A percentile compares a stretch with the other conserved stretches of the same genome.
Conservation (phyloP, 2,888 invertebrate genomes). For the Cephus pygmeus region DNA sequence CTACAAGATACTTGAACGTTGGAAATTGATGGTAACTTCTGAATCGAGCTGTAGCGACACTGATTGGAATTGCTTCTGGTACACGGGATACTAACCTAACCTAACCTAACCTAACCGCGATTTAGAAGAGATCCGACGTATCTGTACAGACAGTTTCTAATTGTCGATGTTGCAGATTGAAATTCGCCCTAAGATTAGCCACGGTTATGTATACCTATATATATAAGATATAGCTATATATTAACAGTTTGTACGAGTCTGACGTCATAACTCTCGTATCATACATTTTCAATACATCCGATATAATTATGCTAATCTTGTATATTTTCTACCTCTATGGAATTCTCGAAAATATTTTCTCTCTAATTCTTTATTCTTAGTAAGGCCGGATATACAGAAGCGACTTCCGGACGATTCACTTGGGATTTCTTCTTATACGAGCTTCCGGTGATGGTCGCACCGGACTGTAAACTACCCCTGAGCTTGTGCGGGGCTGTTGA, state of each 20-base stretch:
- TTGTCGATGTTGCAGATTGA: neutral
- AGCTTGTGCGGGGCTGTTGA: conserved; percentile 23
- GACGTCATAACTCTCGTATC: neutral
- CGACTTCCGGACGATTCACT: neutral
- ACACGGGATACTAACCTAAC: neutral
- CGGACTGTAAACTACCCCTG: neutral
- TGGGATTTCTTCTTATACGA: neutral
- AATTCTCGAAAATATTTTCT: neutral
- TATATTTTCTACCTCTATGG: neutral
- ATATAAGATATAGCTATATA: neutral
- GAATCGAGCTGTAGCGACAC: neutral
- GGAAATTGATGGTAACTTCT: neutral
- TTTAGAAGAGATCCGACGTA: neutral
- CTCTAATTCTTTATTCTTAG: neutral
- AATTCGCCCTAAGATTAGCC: neutral
- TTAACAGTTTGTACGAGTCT: neutral
- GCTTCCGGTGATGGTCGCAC: neutral
- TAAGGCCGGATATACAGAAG: neutral
- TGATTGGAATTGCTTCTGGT: neutral
- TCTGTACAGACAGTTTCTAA: neutral
- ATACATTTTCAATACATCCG: neutral
- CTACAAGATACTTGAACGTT: neutral
- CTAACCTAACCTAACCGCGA: neutral
- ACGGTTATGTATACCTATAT: neutral
- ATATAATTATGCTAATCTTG: neutral